Base-by-base conservation (phyloP, 2,888 invertebrate genomes). In the Mechanitis mazaeus region DNA sequence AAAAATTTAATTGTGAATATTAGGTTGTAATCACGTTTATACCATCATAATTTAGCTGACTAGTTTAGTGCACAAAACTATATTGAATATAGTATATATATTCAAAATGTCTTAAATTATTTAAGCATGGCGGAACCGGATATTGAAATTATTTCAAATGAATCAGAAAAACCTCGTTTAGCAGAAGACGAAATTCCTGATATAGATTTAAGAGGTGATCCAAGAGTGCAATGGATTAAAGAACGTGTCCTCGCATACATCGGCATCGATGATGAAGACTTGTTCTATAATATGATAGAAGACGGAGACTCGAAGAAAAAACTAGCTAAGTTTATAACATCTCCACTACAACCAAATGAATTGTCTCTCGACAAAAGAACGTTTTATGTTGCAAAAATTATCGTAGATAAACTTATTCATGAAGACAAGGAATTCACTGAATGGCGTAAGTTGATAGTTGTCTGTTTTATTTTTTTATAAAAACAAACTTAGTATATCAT, bases 341-440 rank as follows among this genome's bases (percentile, higher is more conserved):
- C 76, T 11, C 76, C 82, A 0, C 62, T 84, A 33, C 73, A 75
- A 47, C 78, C 81, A 0, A 80, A 84, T 66, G 89, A 90, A 55
- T 67, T 79, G 50, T 70, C 77, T 0, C 72, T 93, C 50, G 90
- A 92, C 28, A 93, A 91, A 64, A 91, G 92, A 72, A 84, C 93
- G 31, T 88, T 95, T 70, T 93, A 92, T 72, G 88, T 95, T 20
- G 92, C 94, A 73, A 94, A 94, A 76, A 94, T 94, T 1, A 93
- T 93, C 70, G 93, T 93, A 58, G 94, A 94, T 71, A 94, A 94
- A 76, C 84, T 94, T 7, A 87, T 90, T 60, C 84, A 90, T 74
- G 91, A 94, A 28, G 95, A 95, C 73, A 94, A 94, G 75, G 95
- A 95, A 80, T 92, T 95, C 64, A 91, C 93, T 69, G 94, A 95